phyloP scores from a whole-genome alignment of 2,797 vertebrate genomes.

The Rhynchonycteris naso region DNA sequence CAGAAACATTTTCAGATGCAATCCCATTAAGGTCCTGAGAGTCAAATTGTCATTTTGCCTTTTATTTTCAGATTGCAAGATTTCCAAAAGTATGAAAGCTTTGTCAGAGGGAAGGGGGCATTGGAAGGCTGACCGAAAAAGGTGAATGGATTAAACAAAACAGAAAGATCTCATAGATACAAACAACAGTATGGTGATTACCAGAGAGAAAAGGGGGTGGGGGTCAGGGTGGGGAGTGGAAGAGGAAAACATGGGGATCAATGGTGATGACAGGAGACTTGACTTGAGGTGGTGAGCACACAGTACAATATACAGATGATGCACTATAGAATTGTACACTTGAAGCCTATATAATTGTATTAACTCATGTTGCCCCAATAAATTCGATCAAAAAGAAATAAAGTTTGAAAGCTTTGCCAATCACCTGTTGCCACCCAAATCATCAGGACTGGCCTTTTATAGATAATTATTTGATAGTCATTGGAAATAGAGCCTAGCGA shows the following conservation, averaged over 20 bases:
- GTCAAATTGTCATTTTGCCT: not conserved
- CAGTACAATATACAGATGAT: not conserved
- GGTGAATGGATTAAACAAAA: not conserved
- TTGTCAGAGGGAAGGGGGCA: not conserved
- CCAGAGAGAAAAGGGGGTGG: not conserved
- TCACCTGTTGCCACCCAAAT: not conserved
- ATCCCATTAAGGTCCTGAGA: not conserved
- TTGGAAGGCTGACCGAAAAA: not conserved
- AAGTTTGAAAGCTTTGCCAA: not conserved
- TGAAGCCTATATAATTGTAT: too few relatives aligned
- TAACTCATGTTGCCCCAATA: not conserved
- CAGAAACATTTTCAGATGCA: not conserved
- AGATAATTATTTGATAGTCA: not conserved
- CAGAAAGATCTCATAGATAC: too few relatives aligned
- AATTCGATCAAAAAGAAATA: not conserved
- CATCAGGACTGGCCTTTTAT: not conserved
- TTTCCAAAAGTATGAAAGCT: not conserved
- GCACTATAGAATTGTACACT: too few relatives aligned
- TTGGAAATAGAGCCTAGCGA: not conserved
- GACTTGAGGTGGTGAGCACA: not conserved
- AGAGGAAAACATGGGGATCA: not conserved
- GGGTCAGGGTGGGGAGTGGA: too few relatives aligned
- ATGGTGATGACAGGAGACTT: not conserved
- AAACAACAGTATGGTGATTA: not conserved
- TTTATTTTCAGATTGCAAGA: not conserved